Evolutionary conservation across 2,888 invertebrate species (phyloP).

Genomic region (Pristionchus exspectatus): DNA sequence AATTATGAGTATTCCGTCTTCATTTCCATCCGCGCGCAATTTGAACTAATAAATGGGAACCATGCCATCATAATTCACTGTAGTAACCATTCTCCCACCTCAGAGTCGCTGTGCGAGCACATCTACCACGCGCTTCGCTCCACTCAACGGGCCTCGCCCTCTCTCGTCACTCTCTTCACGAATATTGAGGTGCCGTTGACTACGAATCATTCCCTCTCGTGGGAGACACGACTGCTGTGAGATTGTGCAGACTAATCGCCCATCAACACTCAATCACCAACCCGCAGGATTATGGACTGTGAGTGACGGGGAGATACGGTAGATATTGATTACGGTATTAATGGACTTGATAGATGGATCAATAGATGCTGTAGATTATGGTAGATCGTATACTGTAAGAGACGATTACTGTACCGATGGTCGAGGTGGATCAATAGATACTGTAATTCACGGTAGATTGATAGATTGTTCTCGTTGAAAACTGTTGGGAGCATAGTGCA

Average conservation of each 20-base stretch:
- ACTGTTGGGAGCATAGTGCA: not conserved
- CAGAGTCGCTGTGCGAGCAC: slow-evolving; percentile 54
- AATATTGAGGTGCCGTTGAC: slow-evolving; percentile 86
- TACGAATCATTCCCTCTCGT: slow-evolving; percentile 82
- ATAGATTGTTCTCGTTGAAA: too few species aligned
- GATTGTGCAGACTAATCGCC: slow-evolving; percentile 91
- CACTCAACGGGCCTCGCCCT: slow-evolving; percentile 82
- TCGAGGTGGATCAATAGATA: not conserved
- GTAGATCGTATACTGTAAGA: not conserved
- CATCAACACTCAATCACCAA: slow-evolving; percentile 96
- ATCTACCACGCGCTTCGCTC: slow-evolving; percentile 48
- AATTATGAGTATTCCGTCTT: too few species aligned
- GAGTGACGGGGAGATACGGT: slow-evolving; percentile 78
- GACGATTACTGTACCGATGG: not conserved
- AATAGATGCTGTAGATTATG: not conserved
- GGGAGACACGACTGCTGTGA: slow-evolving; percentile 89
- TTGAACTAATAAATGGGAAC: too few species aligned
- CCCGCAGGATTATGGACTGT: slow-evolving; percentile 95
- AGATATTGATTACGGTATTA: not conserved
- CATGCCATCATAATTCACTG: too few species aligned
- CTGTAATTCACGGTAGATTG: not conserved
- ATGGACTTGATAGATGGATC: not conserved
- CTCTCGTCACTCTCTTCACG: slow-evolving; percentile 79
- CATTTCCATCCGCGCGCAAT: too few species aligned
- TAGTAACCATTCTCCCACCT: not conserved